Base-by-base conservation (phyloP, 2,797 vertebrate species). In the Alauda arvensis region DNA sequence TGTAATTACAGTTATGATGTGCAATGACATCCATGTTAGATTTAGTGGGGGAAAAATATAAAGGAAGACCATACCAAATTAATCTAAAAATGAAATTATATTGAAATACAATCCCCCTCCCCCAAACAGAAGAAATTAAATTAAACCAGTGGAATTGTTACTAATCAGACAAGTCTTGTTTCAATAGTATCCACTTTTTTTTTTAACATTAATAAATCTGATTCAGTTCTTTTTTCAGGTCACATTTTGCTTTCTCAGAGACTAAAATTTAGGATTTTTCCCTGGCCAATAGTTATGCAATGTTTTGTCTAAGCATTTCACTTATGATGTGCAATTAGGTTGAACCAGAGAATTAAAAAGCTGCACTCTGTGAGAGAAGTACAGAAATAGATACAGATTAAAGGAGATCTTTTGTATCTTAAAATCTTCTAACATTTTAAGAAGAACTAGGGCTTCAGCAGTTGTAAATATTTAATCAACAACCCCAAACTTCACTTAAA, bases 1-100 rank as follows among this genome's bases (percentile, higher is more conserved):
- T 93, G 40, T 94, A 89, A 95, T 95, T 94, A 89, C 18, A 85
- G 79, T 93, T 94, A 67, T 69, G 82, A 70, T 89, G 66, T 91
- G 55, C 78, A 63, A 79, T 88, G 89, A 57, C 62, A 90, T 76
- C 60, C 43, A 46, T 70, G 71, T 89, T 76, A 86, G 55, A 89
- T 86, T 77, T 76, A 62, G 23, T 85, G 63, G 43, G 12, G 26
- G 20, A 40, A 85, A 85, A 81, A 90, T 83, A 87, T 25, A 86
- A 78, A 69, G 37, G 34, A 61, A 75, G 37, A 42, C 31, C 14
- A 28, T 8, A 49, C 33, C 20, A 84, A 84, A 77, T 84, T 49
- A 1, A 40, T 87, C 55, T 81, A 4, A 88, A 83, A 87, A 83
- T 71, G 9, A 72, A 83, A 63, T 52, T 18, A 16, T 31, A 43